phyloP scores from a whole-genome alignment of 1,140 invertebrate species.

The Ostrea edulis region DNA sequence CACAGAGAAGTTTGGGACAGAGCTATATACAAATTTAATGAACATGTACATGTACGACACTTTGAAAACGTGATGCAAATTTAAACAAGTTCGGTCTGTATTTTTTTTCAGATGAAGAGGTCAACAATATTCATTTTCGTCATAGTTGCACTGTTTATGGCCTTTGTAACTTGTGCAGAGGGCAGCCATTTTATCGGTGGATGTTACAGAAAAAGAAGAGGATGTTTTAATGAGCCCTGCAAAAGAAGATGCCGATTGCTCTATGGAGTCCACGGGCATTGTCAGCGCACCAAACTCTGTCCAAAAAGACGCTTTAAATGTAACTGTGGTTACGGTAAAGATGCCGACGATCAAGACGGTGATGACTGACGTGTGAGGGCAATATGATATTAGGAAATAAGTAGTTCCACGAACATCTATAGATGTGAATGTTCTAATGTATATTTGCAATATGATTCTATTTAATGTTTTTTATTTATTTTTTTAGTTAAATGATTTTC shows the following conservation, averaged over 20 bases:
- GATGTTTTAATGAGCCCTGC: constrained; percentile 6
- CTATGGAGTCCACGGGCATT: not conserved
- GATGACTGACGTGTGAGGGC: not conserved
- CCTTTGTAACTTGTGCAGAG: not conserved
- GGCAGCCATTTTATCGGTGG: not conserved
- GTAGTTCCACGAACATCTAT: no score
- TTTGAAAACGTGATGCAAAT: no score
- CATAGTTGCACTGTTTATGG: not conserved
- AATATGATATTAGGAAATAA: no score
- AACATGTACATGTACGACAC: no score
- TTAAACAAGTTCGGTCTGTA: no score
- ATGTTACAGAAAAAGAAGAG: not conserved
- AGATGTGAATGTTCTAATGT: no score
- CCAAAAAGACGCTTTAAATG: not conserved
- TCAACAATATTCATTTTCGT: not conserved
- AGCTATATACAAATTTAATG: no score
- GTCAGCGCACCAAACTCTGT: not conserved
- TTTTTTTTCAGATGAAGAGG: not conserved
- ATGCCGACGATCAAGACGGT: not conserved
- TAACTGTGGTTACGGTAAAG: not conserved
- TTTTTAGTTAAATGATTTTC: no score
- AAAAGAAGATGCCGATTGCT: constrained; percentile 13
- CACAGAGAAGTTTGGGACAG: no score
- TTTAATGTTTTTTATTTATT: no score
- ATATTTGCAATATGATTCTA: no score